Evolutionary conservation across 2,113 vertebrate species (phyloP).

Genomic region (Barbus barbus): DNA sequence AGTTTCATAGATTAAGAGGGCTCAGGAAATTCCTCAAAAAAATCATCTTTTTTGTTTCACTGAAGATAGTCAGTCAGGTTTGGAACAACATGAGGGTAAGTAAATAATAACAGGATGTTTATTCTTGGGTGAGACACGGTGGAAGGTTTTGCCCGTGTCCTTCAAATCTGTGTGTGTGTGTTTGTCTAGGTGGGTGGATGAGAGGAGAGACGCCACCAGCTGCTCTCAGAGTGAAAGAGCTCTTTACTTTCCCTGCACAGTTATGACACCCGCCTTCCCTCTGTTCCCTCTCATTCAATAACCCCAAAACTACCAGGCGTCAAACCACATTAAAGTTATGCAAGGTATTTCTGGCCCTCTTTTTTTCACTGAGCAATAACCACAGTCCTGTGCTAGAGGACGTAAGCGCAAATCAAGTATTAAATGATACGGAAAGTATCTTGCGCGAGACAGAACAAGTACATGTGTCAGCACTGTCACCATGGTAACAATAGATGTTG

Average conservation of each 20-base stretch:
- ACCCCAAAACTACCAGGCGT: neutral
- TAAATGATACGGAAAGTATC: constrained; percentile 4
- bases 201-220: constrained; percentile 12
- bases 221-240: neutral
- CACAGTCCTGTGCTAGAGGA: neutral
- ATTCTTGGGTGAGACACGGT: neutral
- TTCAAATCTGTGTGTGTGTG: neutral
- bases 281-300: constrained; percentile 26
- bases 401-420: neutral
- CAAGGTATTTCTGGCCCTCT: neutral
- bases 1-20: neutral
- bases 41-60: neutral
- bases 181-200: constrained; percentile 18
- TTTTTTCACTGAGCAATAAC: neutral
- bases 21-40: neutral
- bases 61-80: neutral
- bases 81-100: neutral
- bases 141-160: neutral
- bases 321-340: neutral
- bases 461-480: constrained; percentile 50
- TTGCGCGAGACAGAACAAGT: constrained; percentile 22
- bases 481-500: constrained; percentile 54
- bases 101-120: neutral
- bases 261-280: neutral
- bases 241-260: constrained; percentile 5